Evolutionary conservation across 2,888 invertebrate genomes (phyloP), one percentile per base, ranked within the genome.

Genomic region (Lysandra bellargus): DNA sequence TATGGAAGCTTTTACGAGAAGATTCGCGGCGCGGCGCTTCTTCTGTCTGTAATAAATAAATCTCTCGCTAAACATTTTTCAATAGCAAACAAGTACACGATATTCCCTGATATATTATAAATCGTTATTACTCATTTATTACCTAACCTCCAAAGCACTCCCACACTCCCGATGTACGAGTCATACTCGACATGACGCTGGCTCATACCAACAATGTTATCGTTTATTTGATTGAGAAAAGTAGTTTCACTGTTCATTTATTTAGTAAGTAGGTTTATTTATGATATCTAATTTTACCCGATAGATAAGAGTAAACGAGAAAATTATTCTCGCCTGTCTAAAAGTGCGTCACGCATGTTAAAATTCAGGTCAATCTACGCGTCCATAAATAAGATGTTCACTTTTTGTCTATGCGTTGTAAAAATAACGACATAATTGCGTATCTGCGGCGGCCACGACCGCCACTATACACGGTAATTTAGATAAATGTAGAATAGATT

Each of bases 401-500:
- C 69, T 37, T 33, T 69, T 69, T 69, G 69, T 69, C 69, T 33
- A 37, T 17, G 23, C 69, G 69, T 17, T 33, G 33, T 74, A 74
- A 74, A 74, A 40, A 74, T 74, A 74, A 44, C 44, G 44, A 44
- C 40, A 44, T 44, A 44, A 74, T 74, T 44, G 44, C n/a, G 44
- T 74, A 44, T 74, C 74, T 74, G 30, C n/a, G 40, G 40, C 73
- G 9, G 49, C 6, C 44, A 49, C 75, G 49, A 75, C 57, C 57
- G 57, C 57, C 49, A 30, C 40, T 30, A 37, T 4, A 30, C 64
- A 30, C 9, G 44, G 49, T 23, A 49, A 75, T 75, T 75, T 44
- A 75, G 75, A 75, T 75, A 49, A 75, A 75, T 75, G 23, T 53
- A 75, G 40, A 74, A 74, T 44, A 74, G 74, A 74, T 53, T 75